Evolutionary conservation across 35 echinoderm and acorn worm genomes (phyloP).

Genomic region (Ophioderma brevispina): DNA sequence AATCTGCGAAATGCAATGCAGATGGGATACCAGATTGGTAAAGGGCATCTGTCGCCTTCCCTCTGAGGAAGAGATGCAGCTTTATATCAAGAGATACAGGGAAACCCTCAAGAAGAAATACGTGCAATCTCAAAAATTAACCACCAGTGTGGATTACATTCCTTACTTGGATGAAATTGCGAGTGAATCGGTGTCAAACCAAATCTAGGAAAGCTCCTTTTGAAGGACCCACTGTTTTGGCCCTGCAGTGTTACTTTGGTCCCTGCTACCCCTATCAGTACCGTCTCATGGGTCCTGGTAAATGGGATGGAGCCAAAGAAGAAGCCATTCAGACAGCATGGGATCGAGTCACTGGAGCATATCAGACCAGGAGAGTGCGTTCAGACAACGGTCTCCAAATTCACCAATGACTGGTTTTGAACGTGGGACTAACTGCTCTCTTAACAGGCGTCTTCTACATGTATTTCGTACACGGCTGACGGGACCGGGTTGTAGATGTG

Average conservation of each 20-base stretch:
- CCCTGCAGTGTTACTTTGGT: slow-evolving; percentile 51
- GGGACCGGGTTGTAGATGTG: too few species aligned
- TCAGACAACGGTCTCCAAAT: too few species aligned
- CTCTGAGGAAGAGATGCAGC: slow-evolving; percentile 30
- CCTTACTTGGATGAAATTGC: slow-evolving; percentile 77
- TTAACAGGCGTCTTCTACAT: too few species aligned
- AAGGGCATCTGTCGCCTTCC: slow-evolving; percentile 48
- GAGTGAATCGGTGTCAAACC: slow-evolving; percentile 68
- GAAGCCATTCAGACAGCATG: slow-evolving; percentile 53
- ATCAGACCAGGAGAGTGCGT: neutral
- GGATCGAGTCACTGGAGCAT: slow-evolving; percentile 34
- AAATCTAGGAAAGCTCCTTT: slow-evolving; percentile 44
- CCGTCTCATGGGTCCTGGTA: slow-evolving; percentile 75
- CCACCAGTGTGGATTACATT: slow-evolving; percentile 56
- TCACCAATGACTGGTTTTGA: too few species aligned
- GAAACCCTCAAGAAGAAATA: neutral
- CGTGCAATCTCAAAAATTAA: slow-evolving; percentile 17
- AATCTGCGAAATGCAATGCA: slow-evolving; percentile 59
- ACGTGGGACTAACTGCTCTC: too few species aligned
- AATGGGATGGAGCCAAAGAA: slow-evolving; percentile 52
- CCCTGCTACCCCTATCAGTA: slow-evolving; percentile 57
- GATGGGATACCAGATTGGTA: slow-evolving; percentile 77
- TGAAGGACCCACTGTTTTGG: slow-evolving; percentile 51
- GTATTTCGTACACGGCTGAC: too few species aligned
- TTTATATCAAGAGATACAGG: slow-evolving; percentile 33